Percentiles rank a stretch among this genome's conserved stretches.
Conservation (phyloP, 2,113 vertebrate species). For the Lethenteron reissneri region DNA sequence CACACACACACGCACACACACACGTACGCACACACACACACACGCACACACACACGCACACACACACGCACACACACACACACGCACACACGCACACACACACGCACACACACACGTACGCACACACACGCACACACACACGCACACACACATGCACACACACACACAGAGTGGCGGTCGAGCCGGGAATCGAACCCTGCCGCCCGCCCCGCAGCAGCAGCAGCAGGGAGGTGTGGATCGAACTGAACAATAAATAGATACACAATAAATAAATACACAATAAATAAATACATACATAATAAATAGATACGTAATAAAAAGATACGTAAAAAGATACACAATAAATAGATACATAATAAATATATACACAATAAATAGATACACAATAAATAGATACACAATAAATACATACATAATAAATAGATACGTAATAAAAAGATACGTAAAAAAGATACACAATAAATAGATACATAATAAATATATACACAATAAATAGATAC, state of each 20-base stretch:
- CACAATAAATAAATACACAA: too few relatives aligned
- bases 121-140: not conserved
- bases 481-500: not conserved
- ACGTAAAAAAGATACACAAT: too few relatives aligned
- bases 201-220: too few relatives aligned
- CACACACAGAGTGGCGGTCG: not conserved
- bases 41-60: not conserved
- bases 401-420: not conserved
- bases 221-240: too few relatives aligned
- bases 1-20: not conserved
- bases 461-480: too few relatives aligned
- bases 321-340: too few relatives aligned
- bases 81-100: not conserved
- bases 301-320: not conserved
- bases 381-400: not conserved
- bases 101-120: not conserved
- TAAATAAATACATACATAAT: too few relatives aligned
- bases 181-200: too few relatives aligned
- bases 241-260: too few relatives aligned
- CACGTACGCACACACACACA: not conserved
- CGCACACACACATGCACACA: not conserved
- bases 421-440: not conserved
- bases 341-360: not conserved
- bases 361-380: not conserved
- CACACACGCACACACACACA: slow-evolving; percentile 2